These are phyloP conservation scores for Phylloscopus collybita DNA, from an alignment of 2,797 vertebrate species.

Conservation along the genomic window DNA sequence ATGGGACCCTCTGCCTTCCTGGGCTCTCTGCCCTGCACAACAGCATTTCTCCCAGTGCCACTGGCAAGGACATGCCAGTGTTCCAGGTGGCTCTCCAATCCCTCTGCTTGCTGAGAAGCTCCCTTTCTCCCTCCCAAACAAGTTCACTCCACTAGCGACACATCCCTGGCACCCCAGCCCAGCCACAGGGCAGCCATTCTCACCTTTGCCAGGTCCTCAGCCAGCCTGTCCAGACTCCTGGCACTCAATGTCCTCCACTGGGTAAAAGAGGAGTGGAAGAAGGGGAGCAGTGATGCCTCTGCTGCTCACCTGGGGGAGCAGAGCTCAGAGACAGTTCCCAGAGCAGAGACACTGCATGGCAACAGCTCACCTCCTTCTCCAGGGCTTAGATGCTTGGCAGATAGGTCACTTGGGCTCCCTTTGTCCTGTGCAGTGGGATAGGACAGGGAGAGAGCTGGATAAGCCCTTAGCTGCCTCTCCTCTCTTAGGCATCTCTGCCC, in stretches of 20 bases:
- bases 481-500: neutral
- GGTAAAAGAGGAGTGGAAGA: neutral
- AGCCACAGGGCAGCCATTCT: neutral
- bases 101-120: neutral
- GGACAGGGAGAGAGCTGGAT: neutral
- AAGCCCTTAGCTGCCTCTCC: neutral
- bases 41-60: neutral
- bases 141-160: fast-evolving
- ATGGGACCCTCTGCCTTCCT: neutral
- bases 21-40: neutral
- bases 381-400: neutral
- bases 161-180: neutral
- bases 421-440: neutral
- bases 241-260: neutral
- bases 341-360: neutral
- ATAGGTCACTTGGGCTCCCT: neutral
- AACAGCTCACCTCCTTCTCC: neutral
- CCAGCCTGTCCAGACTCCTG: neutral
- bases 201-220: neutral
- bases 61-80: neutral
- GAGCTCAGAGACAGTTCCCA: neutral
- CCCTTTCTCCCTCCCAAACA: neutral
- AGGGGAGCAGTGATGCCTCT: neutral
- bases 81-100: neutral
- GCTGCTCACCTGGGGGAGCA: fast-evolving